Percentiles rank a stretch among this genome's conserved stretches.
Conservation (phyloP, 1,140 invertebrate species). For the Drosophila seguyi region DNA sequence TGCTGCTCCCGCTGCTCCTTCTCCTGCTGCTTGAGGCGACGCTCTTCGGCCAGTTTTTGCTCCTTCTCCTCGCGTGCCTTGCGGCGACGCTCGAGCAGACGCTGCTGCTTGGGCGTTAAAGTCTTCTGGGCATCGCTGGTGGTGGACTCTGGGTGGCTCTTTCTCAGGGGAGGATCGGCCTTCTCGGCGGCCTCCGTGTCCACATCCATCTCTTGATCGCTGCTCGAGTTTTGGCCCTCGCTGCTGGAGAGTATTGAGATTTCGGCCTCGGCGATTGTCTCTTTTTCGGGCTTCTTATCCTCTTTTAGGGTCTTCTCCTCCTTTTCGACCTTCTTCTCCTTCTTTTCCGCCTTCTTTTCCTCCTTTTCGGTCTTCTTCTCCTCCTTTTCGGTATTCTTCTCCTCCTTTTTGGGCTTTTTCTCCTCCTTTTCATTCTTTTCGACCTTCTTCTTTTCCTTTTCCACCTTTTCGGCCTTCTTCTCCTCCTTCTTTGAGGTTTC, state of each 20-base stretch:
- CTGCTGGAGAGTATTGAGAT: constrained; percentile 50
- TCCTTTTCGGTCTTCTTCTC: no score
- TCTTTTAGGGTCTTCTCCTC: no score
- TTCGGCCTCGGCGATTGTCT: constrained; percentile 11
- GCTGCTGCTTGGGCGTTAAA: constrained; percentile 74
- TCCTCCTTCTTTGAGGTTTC: background rate
- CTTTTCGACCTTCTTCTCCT: no score
- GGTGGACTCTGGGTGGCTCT: background rate
- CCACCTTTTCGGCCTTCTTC: no score
- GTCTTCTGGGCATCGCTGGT: constrained; percentile 7
- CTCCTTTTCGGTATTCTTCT: no score
- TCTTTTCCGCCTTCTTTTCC: no score
- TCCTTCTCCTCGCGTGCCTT: constrained; percentile 85
- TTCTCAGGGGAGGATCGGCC: background rate
- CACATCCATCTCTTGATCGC: constrained; percentile 52
- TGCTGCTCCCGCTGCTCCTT: constrained; percentile 85
- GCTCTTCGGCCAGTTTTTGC: constrained; percentile 71
- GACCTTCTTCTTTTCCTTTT: no score
- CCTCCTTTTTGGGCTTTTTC: no score
- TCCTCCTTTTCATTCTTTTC: background rate
- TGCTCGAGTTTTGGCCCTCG: constrained; percentile 45
- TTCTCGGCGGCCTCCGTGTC: constrained; percentile 48
- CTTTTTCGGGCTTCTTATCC: background rate
- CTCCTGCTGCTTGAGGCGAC: constrained; percentile 72
- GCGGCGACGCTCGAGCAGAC: constrained; percentile 69